phyloP scores from a whole-genome alignment of 2,113 vertebrate genomes.

The Lanius collurio region DNA sequence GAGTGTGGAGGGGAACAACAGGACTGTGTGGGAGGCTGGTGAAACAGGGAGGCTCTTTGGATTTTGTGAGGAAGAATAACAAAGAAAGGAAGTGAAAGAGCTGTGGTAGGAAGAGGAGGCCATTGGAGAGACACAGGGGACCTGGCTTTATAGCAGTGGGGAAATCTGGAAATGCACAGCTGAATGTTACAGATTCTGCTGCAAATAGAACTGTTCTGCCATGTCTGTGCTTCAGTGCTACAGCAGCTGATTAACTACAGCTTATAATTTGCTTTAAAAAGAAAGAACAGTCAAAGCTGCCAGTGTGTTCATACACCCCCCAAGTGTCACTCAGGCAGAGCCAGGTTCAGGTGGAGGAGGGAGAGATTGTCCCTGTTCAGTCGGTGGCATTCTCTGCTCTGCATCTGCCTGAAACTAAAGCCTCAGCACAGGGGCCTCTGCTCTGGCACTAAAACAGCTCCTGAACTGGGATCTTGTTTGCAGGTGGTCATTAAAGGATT shows the following conservation, averaged over 20 bases:
- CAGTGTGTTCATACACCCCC: background rate
- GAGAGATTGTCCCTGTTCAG: background rate
- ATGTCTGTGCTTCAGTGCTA: fast-evolving
- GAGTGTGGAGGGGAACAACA: background rate
- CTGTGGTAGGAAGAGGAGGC: background rate
- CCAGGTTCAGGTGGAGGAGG: background rate
- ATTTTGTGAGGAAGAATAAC: slow-evolving; percentile 4
- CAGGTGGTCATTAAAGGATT: slow-evolving; percentile 22
- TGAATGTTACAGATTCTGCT: background rate
- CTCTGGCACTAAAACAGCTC: background rate
- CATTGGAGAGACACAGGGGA: background rate
- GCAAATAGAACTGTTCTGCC: background rate
- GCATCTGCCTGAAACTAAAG: background rate
- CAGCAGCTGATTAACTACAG: background rate
- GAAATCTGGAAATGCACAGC: background rate
- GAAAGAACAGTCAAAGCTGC: background rate
- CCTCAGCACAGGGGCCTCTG: background rate
- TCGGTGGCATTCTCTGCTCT: background rate
- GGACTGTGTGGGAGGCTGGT: slow-evolving; percentile 12
- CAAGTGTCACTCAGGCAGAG: background rate
- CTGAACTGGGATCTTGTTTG: background rate
- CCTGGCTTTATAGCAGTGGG: background rate
- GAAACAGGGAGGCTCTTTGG: slow-evolving; percentile 3
- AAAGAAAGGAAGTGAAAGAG: slow-evolving; percentile 46
- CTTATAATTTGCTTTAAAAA: background rate